Evolutionary conservation across 2,888 invertebrate genomes (phyloP).

Genomic region (Sabatieria punctata): DNA sequence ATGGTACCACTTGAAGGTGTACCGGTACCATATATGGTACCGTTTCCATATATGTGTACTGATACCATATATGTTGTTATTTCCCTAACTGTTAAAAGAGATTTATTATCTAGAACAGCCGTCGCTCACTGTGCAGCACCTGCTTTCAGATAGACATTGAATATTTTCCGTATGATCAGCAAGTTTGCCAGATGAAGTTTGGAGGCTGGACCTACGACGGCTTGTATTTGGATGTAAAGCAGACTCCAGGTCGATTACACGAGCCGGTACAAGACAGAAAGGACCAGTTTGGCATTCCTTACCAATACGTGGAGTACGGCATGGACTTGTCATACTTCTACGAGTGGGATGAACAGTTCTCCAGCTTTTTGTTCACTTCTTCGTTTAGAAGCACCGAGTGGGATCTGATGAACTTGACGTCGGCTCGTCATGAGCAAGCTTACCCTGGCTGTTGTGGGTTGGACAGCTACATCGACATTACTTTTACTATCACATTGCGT

Average conservation of each 20-base stretch:
- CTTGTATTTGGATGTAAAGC: constrained; percentile 24
- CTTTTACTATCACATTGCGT: constrained; percentile 23
- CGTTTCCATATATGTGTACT: no score
- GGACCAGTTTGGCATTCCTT: constrained; percentile 21
- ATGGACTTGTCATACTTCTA: constrained; percentile 26
- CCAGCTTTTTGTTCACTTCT: no score
- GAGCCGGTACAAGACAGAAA: no score
- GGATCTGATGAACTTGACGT: constrained; percentile 26
- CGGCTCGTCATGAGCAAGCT: constrained; percentile 22
- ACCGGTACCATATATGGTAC: no score
- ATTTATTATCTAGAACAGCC: no score
- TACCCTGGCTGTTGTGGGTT: constrained; percentile 30
- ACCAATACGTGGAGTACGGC: constrained; percentile 22
- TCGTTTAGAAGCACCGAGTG: constrained; percentile 25
- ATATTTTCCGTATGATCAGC: constrained; percentile 32
- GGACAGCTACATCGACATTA: constrained; percentile 29
- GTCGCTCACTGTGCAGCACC: no score
- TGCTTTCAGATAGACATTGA: constrained; percentile 38
- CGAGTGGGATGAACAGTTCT: no score
- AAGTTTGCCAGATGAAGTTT: constrained; percentile 24
- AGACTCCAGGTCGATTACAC: constrained; percentile 22
- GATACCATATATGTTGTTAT: no score
- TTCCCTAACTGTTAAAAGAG: no score
- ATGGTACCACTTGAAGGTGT: no score
- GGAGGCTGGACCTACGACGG: constrained; percentile 89